These are phyloP conservation scores for Plagiodera versicolora DNA, from an alignment of 2,888 invertebrate genomes.

Conservation along the genomic window DNA sequence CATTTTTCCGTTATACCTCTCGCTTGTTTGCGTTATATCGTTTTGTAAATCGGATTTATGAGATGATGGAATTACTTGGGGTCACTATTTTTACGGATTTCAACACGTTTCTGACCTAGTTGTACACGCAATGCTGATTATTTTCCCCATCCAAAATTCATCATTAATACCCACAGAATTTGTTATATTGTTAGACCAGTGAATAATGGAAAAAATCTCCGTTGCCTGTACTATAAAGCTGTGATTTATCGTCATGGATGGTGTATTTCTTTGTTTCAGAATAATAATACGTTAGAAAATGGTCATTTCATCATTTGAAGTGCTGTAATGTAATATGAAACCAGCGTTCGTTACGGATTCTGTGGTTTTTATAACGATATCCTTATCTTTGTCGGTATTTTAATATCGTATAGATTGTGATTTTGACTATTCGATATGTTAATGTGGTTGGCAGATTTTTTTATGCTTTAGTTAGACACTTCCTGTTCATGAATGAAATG, in stretches of 20 bases:
- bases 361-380: constrained; percentile 34
- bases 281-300: constrained; percentile 6
- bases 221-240: not conserved
- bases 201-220: too few species aligned
- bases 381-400: constrained; percentile 34
- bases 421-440: too few species aligned
- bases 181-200: too few species aligned
- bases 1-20: too few species aligned
- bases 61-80: constrained; percentile 15
- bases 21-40: constrained; percentile 35
- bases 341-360: constrained; percentile 36
- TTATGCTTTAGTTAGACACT: too few species aligned
- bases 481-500: too few species aligned
- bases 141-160: too few species aligned
- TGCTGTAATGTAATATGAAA: constrained; percentile 39
- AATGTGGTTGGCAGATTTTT: too few species aligned
- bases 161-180: too few species aligned
- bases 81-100: too few species aligned
- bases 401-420: constrained; percentile 21
- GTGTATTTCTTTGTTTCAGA: constrained; percentile 1
- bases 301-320: constrained; percentile 18
- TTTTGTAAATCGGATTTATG: constrained; percentile 34
- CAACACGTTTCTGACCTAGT: too few species aligned
- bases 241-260: not conserved
- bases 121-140: too few species aligned